Evolutionary conservation across 2,797 vertebrate species (phyloP), one percentile per base, ranked within the genome.

Genomic region (Cuculus canorus): DNA sequence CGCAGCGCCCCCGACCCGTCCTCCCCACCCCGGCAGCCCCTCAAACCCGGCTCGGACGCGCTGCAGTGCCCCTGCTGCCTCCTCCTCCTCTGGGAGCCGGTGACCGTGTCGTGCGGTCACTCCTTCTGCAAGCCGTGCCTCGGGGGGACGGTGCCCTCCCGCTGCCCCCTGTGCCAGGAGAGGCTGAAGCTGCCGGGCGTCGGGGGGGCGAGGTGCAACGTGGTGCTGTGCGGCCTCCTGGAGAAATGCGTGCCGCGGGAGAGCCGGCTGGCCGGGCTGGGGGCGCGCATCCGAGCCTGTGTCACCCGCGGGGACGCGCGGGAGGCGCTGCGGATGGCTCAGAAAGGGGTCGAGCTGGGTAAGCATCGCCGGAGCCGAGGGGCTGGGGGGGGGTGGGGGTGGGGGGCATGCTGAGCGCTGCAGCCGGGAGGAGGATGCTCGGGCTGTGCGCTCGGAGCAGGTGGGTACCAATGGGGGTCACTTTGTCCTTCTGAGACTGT

Each of bases 41-140:
- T 30, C 5, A 16, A 57, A 23, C 9, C 32, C 22, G 41, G n/a
- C 8, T 98, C 98, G 98, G 98, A 99, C 21, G 54, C 98, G 43
- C 97, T 99, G 94, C 97, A 98, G 82, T 99, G 99, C 81, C 98
- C 98, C 6, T 87, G 97, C 32, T 99, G 99, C 45, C 97, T 95
- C 81, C 97, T 98, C 81, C 95, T 98, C 14, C 98, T 99, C 95
- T 97, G 97, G 95, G 98, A 99, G 86, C 98, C 99, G 56, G 98
- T 98, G 93, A 99, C 98, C n/a, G 91, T 98, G 93, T 95, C 97
- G 14, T 99, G 99, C 96, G 99, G 99, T 1, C 99, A 99, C 96
- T 98, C 98, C 21, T 98, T 98, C 89, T 99, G 99, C 96, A 97
- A 98, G 78, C 90, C 98, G 23, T 99, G 99, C 95, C 96, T 98